A percentile compares a stretch with the other conserved stretches of the same genome.
phyloP scores from a whole-genome alignment of 1,140 invertebrate genomes.

The Holcopasites calliopsidis region DNA sequence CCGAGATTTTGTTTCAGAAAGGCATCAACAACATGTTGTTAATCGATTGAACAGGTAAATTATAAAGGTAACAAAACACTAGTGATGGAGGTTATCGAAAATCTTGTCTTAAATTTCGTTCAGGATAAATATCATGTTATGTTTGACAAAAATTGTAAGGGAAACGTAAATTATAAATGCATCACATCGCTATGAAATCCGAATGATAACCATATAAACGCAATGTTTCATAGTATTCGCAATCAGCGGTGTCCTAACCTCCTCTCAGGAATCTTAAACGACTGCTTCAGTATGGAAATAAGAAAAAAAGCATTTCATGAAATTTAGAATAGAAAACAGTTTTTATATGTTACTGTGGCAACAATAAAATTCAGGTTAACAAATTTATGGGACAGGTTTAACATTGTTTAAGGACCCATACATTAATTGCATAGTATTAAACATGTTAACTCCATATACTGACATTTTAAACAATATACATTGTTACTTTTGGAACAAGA shows the following conservation, averaged over 20 bases:
- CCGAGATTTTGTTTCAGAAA: neutral
- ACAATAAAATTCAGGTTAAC: neutral
- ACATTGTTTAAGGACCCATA: neutral
- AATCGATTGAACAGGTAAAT: neutral
- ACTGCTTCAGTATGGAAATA: neutral
- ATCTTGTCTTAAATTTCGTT: neutral
- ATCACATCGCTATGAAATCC: too few relatives aligned
- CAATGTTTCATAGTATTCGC: neutral
- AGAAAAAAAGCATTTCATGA: too few relatives aligned
- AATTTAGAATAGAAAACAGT: too few relatives aligned
- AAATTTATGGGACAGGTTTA: neutral
- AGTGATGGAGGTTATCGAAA: too few relatives aligned
- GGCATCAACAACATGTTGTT: neutral
- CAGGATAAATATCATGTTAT: neutral
- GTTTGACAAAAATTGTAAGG: neutral
- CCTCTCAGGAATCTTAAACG: neutral
- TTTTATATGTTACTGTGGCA: too few relatives aligned
- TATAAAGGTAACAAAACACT: neutral
- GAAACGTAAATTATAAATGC: neutral
- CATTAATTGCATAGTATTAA: neutral
- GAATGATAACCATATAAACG: too few relatives aligned
- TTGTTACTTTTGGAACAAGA: neutral
- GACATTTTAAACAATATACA: neutral
- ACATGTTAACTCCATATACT: neutral
- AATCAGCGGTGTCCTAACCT: slow-evolving; percentile 10